Percentiles rank a stretch among this genome's conserved stretches.
Evolutionary conservation across 1,140 invertebrate genomes (phyloP).

Genomic region (Sycophaga agraensis): DNA sequence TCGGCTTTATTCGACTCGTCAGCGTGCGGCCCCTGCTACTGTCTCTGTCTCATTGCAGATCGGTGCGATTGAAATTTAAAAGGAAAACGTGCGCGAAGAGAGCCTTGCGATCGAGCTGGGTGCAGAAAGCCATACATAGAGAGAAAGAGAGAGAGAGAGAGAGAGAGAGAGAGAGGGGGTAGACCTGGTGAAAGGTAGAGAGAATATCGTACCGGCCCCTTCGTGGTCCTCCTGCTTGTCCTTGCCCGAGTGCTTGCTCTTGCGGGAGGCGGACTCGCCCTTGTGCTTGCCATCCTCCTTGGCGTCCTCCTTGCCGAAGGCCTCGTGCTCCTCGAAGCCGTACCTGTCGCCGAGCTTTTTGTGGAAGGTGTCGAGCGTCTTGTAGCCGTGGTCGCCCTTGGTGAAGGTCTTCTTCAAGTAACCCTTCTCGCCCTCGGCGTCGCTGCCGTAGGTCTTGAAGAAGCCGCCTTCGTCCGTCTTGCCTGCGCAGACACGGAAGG

Average conservation of each 20-base stretch:
- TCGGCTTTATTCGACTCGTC: too few species aligned
- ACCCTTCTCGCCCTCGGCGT: slow-evolving; percentile 66
- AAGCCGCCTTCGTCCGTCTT: slow-evolving; percentile 51
- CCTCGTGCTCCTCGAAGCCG: slow-evolving; percentile 67
- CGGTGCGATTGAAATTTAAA: not conserved
- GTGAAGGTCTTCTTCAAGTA: slow-evolving; percentile 65
- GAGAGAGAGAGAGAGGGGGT: not conserved
- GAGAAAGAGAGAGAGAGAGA: not conserved
- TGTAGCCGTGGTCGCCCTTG: slow-evolving; percentile 70
- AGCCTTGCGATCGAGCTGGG: not conserved
- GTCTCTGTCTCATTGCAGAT: too few species aligned
- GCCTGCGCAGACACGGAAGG: not conserved
- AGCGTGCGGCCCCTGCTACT: too few species aligned
- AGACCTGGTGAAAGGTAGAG: not conserved
- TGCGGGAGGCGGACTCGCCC: slow-evolving; percentile 33
- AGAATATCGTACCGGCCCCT: slow-evolving; percentile 43
- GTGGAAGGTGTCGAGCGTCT: slow-evolving; percentile 70
- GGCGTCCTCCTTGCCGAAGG: slow-evolving; percentile 58
- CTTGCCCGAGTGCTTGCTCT: slow-evolving; percentile 37
- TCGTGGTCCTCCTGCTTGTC: slow-evolving; percentile 53
- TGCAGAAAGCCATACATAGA: too few species aligned
- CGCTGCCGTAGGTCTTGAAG: slow-evolving; percentile 52
- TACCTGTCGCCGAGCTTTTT: slow-evolving; percentile 71
- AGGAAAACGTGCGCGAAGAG: not conserved
- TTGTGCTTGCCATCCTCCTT: slow-evolving; percentile 44